Base-by-base conservation (phyloP, 2,113 vertebrate genomes). In the Tapirus terrestris region DNA sequence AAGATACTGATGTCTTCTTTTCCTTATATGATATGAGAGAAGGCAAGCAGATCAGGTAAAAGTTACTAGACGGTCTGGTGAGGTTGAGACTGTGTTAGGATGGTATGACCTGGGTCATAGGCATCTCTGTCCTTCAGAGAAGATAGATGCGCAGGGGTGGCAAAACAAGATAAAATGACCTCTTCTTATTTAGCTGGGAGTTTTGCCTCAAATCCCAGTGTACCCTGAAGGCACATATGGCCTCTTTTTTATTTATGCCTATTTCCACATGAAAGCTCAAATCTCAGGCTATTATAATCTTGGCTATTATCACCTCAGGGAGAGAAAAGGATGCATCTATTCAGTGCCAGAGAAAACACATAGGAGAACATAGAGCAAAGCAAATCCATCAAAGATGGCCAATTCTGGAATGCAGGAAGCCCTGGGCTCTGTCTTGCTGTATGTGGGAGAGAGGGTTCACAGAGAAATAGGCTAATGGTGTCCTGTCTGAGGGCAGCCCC, bases 1-100 rank as follows among this genome's bases (percentile, higher is more conserved):
- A 99, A 97, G 99, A 99, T 93, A 99, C 99, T 0, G 99, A 99
- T 2, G 99, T 99, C 94, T 99, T 99, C 97, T 99, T 99, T 93
- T 99, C 99, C 39, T 98, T 99, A 43, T 99, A 99, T 0, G 99
- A 99, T 97, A 99, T 99, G 97, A 99, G 99, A 65, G 99, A 99
- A 98, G 99, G 99, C 98, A 99, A 99, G 96, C 99, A 99, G 98
- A 99, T 99, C 98, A 99, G 99, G 99, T 99, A 98, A 97, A 98
- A 90, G 8, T 73, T 21, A 17, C 25, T 60, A 53, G n/a, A 93
- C 11, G 18, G 77, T 82, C 75, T 81, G 43, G 1, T 60, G 23
- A 93, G 43, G 11, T 83, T 61, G 65, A 58, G 72, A 87, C 25
- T 45, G 9, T 90, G 5, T 45, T 88, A 61, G 48, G 61, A 85